These are phyloP conservation scores for Siniperca scherzeri DNA, from an alignment of 2,797 vertebrate species.

Conservation along the genomic window DNA sequence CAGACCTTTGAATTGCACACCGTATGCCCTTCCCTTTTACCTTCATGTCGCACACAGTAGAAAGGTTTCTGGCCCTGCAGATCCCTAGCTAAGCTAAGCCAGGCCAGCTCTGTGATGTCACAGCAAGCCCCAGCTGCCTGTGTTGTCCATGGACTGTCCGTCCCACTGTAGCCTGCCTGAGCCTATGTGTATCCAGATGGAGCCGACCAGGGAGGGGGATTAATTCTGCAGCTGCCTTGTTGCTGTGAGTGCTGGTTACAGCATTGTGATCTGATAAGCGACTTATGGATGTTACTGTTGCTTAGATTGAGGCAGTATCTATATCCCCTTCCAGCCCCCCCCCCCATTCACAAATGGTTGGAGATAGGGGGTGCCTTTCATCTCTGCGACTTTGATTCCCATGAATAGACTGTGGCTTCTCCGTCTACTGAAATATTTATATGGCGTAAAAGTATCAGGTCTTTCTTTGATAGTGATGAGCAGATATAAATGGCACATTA, in stretches of 20 bases:
- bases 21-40: constrained; percentile 40
- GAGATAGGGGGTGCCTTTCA: constrained; percentile 38
- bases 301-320: constrained; percentile 67
- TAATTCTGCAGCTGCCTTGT: constrained; percentile 77
- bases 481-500: constrained; percentile 62
- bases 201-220: constrained; percentile 64
- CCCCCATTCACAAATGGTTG: constrained; percentile 63
- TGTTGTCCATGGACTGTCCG: constrained; percentile 64
- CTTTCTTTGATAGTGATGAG: constrained; percentile 62
- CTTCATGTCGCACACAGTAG: constrained; percentile 66
- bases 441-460: constrained; percentile 75
- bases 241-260: constrained; percentile 72
- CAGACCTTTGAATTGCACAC: constrained; percentile 29
- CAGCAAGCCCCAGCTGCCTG: constrained; percentile 67
- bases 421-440: constrained; percentile 81
- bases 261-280: constrained; percentile 77
- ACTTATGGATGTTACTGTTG: constrained; percentile 74
- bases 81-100: constrained; percentile 68
- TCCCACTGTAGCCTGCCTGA: constrained; percentile 58
- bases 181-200: constrained; percentile 73
- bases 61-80: constrained; percentile 58
- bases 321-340: constrained; percentile 36
- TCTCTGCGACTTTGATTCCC: constrained; percentile 54
- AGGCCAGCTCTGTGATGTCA: constrained; percentile 74
- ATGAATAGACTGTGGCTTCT: constrained; percentile 73